These are phyloP conservation scores for Zhuqinia jingwanae DNA, from an alignment of 2,888 invertebrate species.

Conservation along the genomic window DNA sequence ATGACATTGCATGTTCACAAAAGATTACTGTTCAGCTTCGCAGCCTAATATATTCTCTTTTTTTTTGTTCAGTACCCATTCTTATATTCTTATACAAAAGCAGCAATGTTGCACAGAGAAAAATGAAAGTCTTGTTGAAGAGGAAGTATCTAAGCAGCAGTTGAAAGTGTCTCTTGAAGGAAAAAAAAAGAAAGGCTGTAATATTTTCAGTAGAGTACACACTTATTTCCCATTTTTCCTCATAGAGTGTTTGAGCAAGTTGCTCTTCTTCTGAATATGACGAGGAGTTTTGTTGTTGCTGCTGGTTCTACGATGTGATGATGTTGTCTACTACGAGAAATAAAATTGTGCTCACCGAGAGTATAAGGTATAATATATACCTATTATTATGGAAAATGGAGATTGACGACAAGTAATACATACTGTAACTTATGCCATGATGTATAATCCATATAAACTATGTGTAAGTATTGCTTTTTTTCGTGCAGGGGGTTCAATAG, in stretches of 20 bases:
- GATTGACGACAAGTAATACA: conserved; percentile 42
- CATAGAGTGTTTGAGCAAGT: not conserved
- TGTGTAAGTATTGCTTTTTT: not conserved
- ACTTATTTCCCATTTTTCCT: not conserved
- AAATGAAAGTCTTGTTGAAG: not conserved
- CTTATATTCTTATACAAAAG: not conserved
- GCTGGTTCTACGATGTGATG: not conserved
- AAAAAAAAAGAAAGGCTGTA: conserved; percentile 30
- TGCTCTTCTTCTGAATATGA: conserved; percentile 27
- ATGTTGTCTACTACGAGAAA: not conserved
- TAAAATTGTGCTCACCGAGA: not conserved
- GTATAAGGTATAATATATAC: conserved; percentile 2
- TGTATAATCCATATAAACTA: not conserved
- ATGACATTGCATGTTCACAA: conserved; percentile 66
- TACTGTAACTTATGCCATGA: conserved; percentile 15
- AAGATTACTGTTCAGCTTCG: conserved; percentile 57
- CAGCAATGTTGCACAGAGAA: not conserved
- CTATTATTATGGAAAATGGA: not conserved
- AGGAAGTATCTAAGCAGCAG: not conserved
- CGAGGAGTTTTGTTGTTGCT: not conserved
- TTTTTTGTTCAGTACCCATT: not conserved
- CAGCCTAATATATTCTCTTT: too few species aligned
- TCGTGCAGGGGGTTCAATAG: conserved; percentile 15
- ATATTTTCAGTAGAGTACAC: not conserved
- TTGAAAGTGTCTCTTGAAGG: conserved; percentile 36